Conservation (phyloP, 2,888 invertebrate genomes). For the Lissonota sp. region DNA sequence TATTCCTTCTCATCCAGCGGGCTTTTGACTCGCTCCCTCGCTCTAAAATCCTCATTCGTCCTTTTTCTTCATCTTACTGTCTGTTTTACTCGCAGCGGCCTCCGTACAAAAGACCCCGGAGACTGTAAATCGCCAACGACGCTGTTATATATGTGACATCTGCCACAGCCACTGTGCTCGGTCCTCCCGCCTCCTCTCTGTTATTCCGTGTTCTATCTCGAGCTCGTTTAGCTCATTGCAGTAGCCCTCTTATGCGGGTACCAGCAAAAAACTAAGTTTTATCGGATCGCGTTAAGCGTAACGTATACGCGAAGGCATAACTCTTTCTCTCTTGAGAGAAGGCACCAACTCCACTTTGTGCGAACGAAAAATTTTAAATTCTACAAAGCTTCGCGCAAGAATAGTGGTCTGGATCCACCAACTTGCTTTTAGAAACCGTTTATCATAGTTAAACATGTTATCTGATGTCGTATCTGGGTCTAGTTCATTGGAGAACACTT, state of each 20-base stretch:
- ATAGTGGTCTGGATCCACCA: background rate
- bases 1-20: conserved; percentile 16
- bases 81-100: conserved; percentile 52
- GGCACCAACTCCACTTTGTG: background rate
- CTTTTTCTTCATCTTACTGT: conserved; percentile 52
- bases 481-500: no score
- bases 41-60: conserved; percentile 29
- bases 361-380: conserved; percentile 28
- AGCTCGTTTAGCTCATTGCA: conserved; percentile 25
- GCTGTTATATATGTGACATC: conserved; percentile 61
- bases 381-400: background rate
- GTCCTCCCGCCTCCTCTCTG: conserved; percentile 13
- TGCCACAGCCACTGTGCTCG: conserved; percentile 58
- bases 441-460: background rate
- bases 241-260: conserved; percentile 39
- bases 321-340: conserved; percentile 5
- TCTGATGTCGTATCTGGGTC: background rate
- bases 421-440: background rate
- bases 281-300: conserved; percentile 49
- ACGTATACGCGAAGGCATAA: conserved; percentile 41
- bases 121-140: conserved; percentile 61
- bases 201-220: background rate
- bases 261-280: conserved; percentile 37
- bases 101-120: conserved; percentile 59
- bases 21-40: conserved; percentile 23